These are phyloP conservation scores for Sebastes itinus DNA, from an alignment of 2,797 vertebrate genomes.

Conservation along the genomic window DNA sequence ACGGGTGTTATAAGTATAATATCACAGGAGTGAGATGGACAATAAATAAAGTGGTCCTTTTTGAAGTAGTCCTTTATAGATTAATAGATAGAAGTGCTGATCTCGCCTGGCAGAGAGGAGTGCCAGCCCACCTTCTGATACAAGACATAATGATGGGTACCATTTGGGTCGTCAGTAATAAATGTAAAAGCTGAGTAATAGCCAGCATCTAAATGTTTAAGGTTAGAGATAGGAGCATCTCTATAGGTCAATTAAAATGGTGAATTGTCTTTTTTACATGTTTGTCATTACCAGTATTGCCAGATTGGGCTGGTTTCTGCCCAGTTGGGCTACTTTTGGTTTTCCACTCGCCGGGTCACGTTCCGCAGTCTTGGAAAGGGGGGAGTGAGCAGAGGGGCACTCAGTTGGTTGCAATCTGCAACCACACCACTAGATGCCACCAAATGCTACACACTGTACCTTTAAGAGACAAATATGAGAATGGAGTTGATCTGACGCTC, in stretches of 20 bases:
- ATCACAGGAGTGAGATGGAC: not conserved
- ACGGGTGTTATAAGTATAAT: not conserved
- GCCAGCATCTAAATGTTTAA: not conserved
- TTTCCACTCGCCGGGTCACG: too few relatives aligned
- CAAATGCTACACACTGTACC: not conserved
- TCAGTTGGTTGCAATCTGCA: not conserved
- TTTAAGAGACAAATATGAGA: not conserved
- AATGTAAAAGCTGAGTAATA: not conserved
- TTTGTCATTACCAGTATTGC: not conserved
- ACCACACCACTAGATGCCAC: not conserved
- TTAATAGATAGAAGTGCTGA: not conserved
- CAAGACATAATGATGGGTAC: not conserved
- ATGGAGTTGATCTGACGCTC: not conserved
- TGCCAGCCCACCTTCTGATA: not conserved
- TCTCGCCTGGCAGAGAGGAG: not conserved
- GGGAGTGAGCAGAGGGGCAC: not conserved
- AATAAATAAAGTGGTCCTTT: not conserved
- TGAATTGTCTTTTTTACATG: not conserved
- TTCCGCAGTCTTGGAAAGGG: too few relatives aligned
- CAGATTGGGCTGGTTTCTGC: too few relatives aligned
- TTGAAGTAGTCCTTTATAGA: not conserved
- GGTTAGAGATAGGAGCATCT: not conserved
- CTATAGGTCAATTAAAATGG: not conserved
- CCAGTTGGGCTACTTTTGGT: too few relatives aligned
- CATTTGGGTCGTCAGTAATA: not conserved